Evolutionary conservation across 1,140 invertebrate genomes (phyloP), one percentile per base, ranked within the genome.

Genomic region (Homalodisca vitripennis): DNA sequence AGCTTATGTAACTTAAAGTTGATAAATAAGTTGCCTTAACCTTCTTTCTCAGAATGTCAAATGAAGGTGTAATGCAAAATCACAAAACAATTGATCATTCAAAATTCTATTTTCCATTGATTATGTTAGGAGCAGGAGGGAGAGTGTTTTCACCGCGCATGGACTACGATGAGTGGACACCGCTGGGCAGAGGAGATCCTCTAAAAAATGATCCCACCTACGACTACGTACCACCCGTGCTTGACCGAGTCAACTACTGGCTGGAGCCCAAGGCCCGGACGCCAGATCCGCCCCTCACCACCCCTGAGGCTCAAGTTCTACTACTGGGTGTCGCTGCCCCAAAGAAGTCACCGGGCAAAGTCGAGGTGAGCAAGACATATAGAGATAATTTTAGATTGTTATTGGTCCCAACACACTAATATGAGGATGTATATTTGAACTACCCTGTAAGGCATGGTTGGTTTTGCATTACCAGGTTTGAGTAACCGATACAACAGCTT

Each of bases 121-220:
- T 41, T 41, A 3, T 51, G 3, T 51, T 22, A 31, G 32, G 24
- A 1, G 41, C 17, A 27, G 22, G 20, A n/a, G 3, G 71, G 14
- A 60, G 80, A 12, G 71, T 87, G 62, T 87, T 89, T 72, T 85
- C 86, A 0, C 88, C 88, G 0, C 80, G 86, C 24, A 88, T 90
- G 85, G 86, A 90, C 72, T 90, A 89, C 75, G 83, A 86, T 70
- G 88, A 91, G 77, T 92, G 90, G 90, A 90, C 87, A 68, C 90
- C 90, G 1, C 75, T 89, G 47, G 90, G 89, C 6, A 84, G 88
- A 41, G 89, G 89, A 1, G 89, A 92, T 78, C 90, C 90, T 0
- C 75, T 92, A 26, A 89, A 90, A 73, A 91, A 92, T 74, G 90
- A 92, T 77, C 90, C 90, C 0, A 92, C 90, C 1, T 92, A 88